Evolutionary conservation across 1,140 invertebrate species (phyloP), one percentile per base, ranked within the genome.

Genomic region (Neodiprion fabricii): DNA sequence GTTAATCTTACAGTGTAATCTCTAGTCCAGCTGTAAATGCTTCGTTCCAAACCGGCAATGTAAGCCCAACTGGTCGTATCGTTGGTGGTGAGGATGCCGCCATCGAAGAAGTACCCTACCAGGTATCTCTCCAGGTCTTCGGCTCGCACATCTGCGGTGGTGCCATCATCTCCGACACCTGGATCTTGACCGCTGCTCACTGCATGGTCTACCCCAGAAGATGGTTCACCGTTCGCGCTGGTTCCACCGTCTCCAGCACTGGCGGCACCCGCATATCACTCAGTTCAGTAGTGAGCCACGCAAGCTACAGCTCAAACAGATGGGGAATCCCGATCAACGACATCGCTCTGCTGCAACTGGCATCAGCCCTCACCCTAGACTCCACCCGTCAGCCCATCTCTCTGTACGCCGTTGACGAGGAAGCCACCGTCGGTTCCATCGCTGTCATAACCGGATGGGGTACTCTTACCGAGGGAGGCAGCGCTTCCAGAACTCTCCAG

Each of bases 161-260:
- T 8, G 78, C 84, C 3, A 80, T 90, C 53, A 80, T 89, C 14
- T 80, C 79, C 48, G 61, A 73, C 3, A 66, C 85, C 23, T 89
- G 81, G 79, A 79, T 89, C 8, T 69, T 89, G 1, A 88, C 88
- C 1, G 88, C 89, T 10, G 88, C 82, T 50, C 89, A 90, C 76
- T 90, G 89, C 75, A 80, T 89, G 17, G 85, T 23, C 11, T 61
- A 14, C n/a, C 53, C 53, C 53, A 61, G 11, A 61, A 61, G 53
- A 12, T 61, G 7, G 53, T 14, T 61, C n/a, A 70, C 23, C 12
- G 9, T 79, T 5, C 74, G 77, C 1, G 74, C 79, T 47, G 80
- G 79, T 11, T 68, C 73, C 7, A 72, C 75, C 9, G 11, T 21
- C 11, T 48, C 65, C 70, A 74, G 71, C 40, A 48, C 9, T 2